Evolutionary conservation across 2,888 invertebrate species (phyloP).

Genomic region (Aromia moschata): DNA sequence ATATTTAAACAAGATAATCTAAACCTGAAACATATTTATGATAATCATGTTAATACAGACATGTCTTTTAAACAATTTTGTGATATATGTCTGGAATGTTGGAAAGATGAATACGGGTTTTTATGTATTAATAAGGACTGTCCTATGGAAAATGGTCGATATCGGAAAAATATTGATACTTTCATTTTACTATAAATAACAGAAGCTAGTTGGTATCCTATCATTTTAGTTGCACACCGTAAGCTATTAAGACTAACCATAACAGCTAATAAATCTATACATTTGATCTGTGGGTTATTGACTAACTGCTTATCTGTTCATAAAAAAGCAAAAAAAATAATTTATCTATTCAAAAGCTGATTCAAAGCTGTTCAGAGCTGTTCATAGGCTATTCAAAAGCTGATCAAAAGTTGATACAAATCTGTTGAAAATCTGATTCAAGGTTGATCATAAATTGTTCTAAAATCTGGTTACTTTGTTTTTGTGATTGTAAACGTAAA

Average conservation of each 20-base stretch:
- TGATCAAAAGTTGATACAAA: constrained; percentile 2
- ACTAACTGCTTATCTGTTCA: no score
- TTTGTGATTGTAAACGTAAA: no score
- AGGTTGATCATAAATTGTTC: background rate
- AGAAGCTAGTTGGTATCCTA: background rate
- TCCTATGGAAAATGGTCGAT: constrained; percentile 12
- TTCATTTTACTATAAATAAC: constrained; percentile 12
- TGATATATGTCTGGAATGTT: constrained; percentile 17
- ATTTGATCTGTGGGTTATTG: no score
- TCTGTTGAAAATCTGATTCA: background rate
- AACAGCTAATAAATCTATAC: no score
- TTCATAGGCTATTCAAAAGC: constrained; percentile 35
- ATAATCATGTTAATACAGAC: constrained; percentile 21
- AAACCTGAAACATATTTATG: constrained; percentile 19
- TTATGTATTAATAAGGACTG: constrained; percentile 15
- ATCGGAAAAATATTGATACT: constrained; percentile 14
- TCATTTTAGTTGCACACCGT: background rate
- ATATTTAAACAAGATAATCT: constrained; percentile 7
- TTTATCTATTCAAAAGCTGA: no score
- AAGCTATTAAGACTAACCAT: background rate
- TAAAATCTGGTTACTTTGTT: no score
- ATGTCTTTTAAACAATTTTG: constrained; percentile 14
- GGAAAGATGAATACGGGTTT: constrained; percentile 18
- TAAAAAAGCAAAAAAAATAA: constrained; percentile 1
- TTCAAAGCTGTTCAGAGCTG: constrained; percentile 42